phyloP scores from a whole-genome alignment of 2,888 invertebrate species.

The Ectropis crepuscularia region DNA sequence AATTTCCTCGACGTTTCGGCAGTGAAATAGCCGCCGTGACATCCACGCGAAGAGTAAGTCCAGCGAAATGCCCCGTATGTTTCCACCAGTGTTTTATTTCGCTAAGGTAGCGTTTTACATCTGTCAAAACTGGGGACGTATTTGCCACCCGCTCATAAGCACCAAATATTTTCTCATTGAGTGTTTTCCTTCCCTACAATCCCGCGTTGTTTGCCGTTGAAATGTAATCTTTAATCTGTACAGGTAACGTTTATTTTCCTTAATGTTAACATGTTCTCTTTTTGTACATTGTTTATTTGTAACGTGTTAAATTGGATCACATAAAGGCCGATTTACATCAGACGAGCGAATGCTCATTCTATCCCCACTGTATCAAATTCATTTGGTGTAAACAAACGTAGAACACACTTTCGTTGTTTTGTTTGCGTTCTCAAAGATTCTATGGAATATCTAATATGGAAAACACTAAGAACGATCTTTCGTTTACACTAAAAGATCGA shows the following conservation, averaged over 20 bases:
- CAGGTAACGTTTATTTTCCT: slow-evolving; percentile 4
- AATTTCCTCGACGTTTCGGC: background rate
- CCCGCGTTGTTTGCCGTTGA: slow-evolving; percentile 5
- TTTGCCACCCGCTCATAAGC: slow-evolving; percentile 58
- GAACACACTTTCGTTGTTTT: too few species aligned
- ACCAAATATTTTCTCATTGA: slow-evolving; percentile 41
- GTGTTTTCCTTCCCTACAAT: slow-evolving; percentile 21
- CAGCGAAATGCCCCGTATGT: slow-evolving; percentile 41
- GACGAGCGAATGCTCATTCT: too few species aligned
- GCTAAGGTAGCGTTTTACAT: slow-evolving; percentile 60
- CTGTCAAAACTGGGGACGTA: slow-evolving; percentile 67
- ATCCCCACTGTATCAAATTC: too few species aligned
- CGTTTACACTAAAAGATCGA: too few species aligned
- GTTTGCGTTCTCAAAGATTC: too few species aligned
- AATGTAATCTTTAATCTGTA: slow-evolving; percentile 5
- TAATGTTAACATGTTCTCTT: background rate
- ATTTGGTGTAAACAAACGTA: too few species aligned
- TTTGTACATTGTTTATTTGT: slow-evolving; percentile 17
- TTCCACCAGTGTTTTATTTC: slow-evolving; percentile 52
- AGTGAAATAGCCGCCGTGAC: background rate
- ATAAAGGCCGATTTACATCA: too few species aligned
- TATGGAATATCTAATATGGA: too few species aligned
- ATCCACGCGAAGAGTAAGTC: background rate
- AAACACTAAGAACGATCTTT: too few species aligned
- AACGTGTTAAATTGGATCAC: slow-evolving; percentile 8